These are phyloP conservation scores for Sylvia borin DNA, from an alignment of 2,797 vertebrate species.

Conservation along the genomic window DNA sequence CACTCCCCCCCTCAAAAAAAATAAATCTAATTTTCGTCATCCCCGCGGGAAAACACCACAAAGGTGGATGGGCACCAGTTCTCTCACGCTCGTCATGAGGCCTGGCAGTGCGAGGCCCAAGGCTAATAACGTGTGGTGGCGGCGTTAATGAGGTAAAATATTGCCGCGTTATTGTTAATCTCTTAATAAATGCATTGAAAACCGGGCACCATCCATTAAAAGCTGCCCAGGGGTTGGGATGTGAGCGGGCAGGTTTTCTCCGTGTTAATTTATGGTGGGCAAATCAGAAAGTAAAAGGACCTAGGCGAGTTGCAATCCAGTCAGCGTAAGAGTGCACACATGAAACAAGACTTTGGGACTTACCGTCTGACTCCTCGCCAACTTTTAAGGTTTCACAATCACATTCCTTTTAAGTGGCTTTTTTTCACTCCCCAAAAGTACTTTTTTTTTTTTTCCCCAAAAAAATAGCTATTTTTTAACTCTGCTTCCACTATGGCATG, in stretches of 20 bases:
- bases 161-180: background rate
- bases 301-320: background rate
- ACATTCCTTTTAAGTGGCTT: background rate
- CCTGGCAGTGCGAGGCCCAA: fast-evolving
- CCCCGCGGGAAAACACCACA: fast-evolving
- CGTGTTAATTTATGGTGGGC: conserved; percentile 21
- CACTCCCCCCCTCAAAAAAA: too few relatives aligned
- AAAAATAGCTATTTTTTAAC: background rate
- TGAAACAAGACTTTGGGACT: background rate
- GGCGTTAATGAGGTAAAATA: conserved; percentile 25
- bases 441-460: fast-evolving
- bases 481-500: background rate
- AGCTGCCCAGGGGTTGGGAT: background rate
- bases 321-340: background rate
- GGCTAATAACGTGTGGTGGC: background rate
- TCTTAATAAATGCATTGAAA: conserved; percentile 38
- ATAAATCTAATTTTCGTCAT: background rate
- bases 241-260: background rate
- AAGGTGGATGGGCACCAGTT: fast-evolving
- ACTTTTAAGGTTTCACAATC: background rate
- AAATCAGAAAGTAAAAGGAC: background rate
- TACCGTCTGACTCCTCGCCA: background rate
- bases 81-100: fast-evolving
- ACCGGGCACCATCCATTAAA: background rate
- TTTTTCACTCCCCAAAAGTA: background rate